Evolutionary conservation across 2,113 vertebrate genomes (phyloP).

Genomic region (Poeciliopsis occidentalis): DNA sequence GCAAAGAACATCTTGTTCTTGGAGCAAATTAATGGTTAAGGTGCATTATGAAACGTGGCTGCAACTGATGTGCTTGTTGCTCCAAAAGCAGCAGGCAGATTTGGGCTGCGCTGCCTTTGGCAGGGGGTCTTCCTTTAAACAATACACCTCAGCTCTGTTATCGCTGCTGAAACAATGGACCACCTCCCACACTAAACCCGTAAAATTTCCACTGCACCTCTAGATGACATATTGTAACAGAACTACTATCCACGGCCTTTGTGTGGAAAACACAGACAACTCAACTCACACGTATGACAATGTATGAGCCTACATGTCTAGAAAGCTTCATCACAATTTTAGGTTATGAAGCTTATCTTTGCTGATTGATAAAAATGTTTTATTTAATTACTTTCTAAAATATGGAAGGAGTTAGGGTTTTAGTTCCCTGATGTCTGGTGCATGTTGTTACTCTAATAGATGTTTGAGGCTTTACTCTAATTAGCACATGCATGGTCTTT

Average conservation of each 20-base stretch:
- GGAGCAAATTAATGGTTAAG: background rate
- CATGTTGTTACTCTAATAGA: background rate
- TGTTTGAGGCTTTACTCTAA: constrained; percentile 14
- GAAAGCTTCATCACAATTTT: background rate
- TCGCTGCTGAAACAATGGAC: constrained; percentile 69
- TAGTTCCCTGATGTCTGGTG: background rate
- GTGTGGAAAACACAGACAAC: background rate
- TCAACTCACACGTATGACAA: background rate
- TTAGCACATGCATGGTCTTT: constrained; percentile 2
- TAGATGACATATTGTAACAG: constrained; percentile 73
- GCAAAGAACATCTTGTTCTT: background rate
- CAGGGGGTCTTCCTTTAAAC: constrained; percentile 61
- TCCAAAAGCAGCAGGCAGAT: constrained; percentile 3
- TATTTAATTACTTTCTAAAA: background rate
- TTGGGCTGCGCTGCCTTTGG: constrained; percentile 20
- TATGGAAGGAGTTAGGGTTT: background rate
- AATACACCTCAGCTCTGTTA: constrained; percentile 62
- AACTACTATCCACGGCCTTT: constrained; percentile 27
- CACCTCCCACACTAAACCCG: constrained; percentile 39
- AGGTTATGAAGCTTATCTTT: background rate
- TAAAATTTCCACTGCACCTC: constrained; percentile 61
- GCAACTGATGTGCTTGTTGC: background rate
- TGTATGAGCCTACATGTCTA: background rate
- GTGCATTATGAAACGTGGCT: background rate
- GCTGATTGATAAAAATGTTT: background rate